Evolutionary conservation across 1,140 invertebrate species (phyloP), one percentile per base, ranked within the genome.

Genomic region (Drosophila lowei): DNA sequence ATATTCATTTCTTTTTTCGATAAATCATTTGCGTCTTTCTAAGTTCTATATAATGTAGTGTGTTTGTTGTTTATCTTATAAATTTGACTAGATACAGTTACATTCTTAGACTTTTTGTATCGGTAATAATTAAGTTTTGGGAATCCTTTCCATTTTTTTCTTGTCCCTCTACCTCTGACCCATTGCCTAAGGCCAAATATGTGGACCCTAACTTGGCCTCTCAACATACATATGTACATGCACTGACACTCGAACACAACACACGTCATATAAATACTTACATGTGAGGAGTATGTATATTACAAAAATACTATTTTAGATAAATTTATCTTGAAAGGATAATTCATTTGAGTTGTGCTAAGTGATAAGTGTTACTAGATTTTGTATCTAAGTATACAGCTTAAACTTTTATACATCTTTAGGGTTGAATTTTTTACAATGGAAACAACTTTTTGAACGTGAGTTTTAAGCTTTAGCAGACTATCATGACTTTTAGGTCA

Each of bases 61-160:
- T 47, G 11, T 34, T 43, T 47, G 11, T 34, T 30, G 18, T 42
- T 49, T 57, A 46, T 38, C 6, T 56, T 64, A 73, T 52, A 53
- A 73, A 73, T 73, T 73, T 72, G 59, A 73, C 71, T 73, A 73
- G 71, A 56, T 72, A 62, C 47, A 72, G 34, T 70, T 11, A 62
- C 41, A 43, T 52, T 48, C 11, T 41, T 41, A 15, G 34, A 38
- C 34, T 38, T 23, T 59, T 56, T n/a, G 1, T 13, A 41, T 61
- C 11, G 34, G 34, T 38, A 38, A 38, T 38, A 38, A 38, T 38
- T 38, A 38, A 38, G 11, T 38, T 38, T 38, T 38, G 34, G 34
- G 3, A 38, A 38, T 38, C 3, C 9, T 34, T 11, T 9, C 0
- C 5, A 25, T 25, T 25, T 25, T 3, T 25, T 25, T 9, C 30